Evolutionary conservation across 1,140 invertebrate genomes (phyloP), one percentile per base, ranked within the genome.

Genomic region (Parapsyche elsis): DNA sequence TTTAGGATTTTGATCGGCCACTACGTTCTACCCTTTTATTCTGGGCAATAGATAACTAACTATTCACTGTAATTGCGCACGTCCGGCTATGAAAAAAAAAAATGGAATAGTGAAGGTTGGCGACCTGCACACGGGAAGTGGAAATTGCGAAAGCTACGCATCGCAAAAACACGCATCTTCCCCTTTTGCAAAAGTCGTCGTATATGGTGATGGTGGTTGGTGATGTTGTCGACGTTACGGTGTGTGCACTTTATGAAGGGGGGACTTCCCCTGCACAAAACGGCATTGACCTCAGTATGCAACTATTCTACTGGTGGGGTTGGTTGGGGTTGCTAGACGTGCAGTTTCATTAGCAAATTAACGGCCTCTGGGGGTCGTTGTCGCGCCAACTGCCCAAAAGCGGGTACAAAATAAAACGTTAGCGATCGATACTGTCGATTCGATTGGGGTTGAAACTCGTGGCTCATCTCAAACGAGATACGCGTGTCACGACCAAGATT

Each of bases 311-410:
- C 2, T 16, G 12, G 16, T 67, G 64, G 24, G 64, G 64, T 10
- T 67, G 10, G n/a, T n/a, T n/a, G n/a, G n/a, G 49, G 49, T 10
- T 4, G 10, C 49, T 38, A 16, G 16, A 53, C 49, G 49, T 53
- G 64, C 64, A 67, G 64, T 67, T 67, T 67, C 23, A 67, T 23
- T 67, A 53, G 49, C 49, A 53, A 53, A 53, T 53, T 53, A 53
- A 53, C 49, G 49, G 49, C 49, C 16, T 12, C 2, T 38, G 30
- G 49, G 16, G 49, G 4, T 38, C 30, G 30, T n/a, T n/a, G n/a
- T n/a, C 19, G 16, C 57, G 14, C 16, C 7, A 61, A 16, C n/a
- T 16, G 57, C 21, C 16, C 0, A 9, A 9, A 9, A 9, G 9
- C 57, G 57, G 1, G 0, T 61, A 19, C 53, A 5, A 53, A 61